Evolutionary conservation across 2,797 vertebrate species (phyloP).

Genomic region (Oryzias dopingdopingensis): DNA sequence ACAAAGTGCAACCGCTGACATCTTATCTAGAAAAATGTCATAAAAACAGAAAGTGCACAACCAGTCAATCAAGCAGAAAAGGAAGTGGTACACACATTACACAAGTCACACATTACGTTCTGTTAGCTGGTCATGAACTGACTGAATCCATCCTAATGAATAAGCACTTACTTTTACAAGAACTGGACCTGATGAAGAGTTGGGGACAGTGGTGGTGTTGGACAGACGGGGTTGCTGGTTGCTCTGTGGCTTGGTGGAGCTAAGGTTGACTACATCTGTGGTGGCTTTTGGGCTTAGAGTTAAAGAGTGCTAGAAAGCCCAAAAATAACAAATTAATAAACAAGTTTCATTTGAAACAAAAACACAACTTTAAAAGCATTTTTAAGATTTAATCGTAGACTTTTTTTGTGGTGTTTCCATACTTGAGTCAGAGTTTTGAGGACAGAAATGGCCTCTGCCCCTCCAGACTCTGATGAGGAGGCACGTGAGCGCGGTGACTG

Average conservation of each 20-base stretch:
- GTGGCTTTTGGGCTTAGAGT: slow-evolving; percentile 73
- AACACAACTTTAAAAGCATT: too few species aligned
- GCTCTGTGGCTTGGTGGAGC: slow-evolving; percentile 71
- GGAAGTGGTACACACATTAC: not conserved
- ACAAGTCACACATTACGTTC: slow-evolving; percentile 23
- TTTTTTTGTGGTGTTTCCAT: not conserved
- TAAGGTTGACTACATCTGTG: slow-evolving; percentile 80
- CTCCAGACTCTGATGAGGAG: slow-evolving; percentile 81
- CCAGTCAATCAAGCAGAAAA: slow-evolving; percentile 25
- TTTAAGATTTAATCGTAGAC: too few species aligned
- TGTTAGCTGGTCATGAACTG: slow-evolving; percentile 20
- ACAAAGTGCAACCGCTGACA: slow-evolving; percentile 53
- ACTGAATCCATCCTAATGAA: slow-evolving; percentile 1
- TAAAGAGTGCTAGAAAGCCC: slow-evolving; percentile 78
- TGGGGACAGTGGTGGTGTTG: slow-evolving; percentile 57
- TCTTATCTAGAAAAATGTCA: slow-evolving; percentile 25
- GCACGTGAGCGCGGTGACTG: slow-evolving; percentile 83
- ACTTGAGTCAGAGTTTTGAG: slow-evolving; percentile 82
- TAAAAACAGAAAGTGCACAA: slow-evolving; percentile 21
- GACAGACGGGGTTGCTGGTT: slow-evolving; percentile 58
- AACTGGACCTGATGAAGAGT: slow-evolving; percentile 75
- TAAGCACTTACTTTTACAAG: slow-evolving; percentile 87
- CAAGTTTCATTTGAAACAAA: too few species aligned
- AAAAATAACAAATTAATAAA: slow-evolving; percentile 30
- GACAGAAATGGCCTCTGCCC: slow-evolving; percentile 71